These are phyloP conservation scores for Lacanobia wlatinum DNA, from an alignment of 2,888 invertebrate genomes.

Conservation along the genomic window DNA sequence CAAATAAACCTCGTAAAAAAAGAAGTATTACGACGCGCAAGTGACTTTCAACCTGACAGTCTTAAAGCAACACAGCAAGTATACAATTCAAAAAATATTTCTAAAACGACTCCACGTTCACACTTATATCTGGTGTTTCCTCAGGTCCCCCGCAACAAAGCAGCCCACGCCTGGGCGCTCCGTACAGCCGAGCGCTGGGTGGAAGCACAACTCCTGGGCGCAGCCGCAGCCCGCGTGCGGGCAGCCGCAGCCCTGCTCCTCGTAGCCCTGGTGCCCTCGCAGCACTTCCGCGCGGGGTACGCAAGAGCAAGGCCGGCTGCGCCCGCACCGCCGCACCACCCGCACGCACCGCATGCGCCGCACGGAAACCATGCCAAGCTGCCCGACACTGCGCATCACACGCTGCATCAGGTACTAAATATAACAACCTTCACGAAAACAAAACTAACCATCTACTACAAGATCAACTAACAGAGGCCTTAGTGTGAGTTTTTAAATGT, in stretches of 20 bases:
- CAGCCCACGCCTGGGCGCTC: slow-evolving; percentile 97
- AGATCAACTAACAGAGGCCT: too few relatives aligned
- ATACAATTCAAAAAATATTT: too few relatives aligned
- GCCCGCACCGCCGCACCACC: slow-evolving; percentile 89
- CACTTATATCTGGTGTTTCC: not conserved
- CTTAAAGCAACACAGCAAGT: too few relatives aligned
- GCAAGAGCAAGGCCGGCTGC: slow-evolving; percentile 90
- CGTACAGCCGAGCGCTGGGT: slow-evolving; percentile 98
- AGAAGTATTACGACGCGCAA: too few relatives aligned
- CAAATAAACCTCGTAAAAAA: too few relatives aligned
- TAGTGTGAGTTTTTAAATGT: too few relatives aligned
- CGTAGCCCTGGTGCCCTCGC: slow-evolving; percentile 97
- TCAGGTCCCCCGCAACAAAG: slow-evolving; percentile 95
- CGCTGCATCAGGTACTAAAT: slow-evolving; percentile 87
- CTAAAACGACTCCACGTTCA: too few relatives aligned
- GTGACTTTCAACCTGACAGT: too few relatives aligned
- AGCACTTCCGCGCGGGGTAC: slow-evolving; percentile 97
- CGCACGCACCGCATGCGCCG: slow-evolving; percentile 82
- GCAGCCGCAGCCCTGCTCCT: slow-evolving; percentile 96
- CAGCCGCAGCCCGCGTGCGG: slow-evolving; percentile 96
- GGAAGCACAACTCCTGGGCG: slow-evolving; percentile 96
- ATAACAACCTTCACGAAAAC: too few relatives aligned
- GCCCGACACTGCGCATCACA: slow-evolving; percentile 89
- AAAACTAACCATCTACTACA: too few relatives aligned
- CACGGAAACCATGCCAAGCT: slow-evolving; percentile 78